phyloP scores from a whole-genome alignment of 1,140 invertebrate species.

The Apocrypta bakeri region DNA sequence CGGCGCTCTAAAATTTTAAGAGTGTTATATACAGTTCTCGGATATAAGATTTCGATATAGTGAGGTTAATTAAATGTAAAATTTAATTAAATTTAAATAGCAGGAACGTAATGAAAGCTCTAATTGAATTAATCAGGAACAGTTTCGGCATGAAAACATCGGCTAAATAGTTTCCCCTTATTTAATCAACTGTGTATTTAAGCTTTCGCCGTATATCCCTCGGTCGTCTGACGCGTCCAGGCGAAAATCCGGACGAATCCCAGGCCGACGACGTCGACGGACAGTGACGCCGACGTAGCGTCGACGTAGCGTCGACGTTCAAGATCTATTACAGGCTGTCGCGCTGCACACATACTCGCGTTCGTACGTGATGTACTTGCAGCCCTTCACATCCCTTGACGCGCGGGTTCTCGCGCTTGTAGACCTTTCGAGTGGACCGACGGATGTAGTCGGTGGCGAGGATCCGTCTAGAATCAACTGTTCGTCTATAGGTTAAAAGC shows the following conservation, averaged over 20 bases:
- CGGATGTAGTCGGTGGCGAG: background rate
- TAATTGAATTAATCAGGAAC: no score
- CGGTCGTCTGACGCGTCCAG: background rate
- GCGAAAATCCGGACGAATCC: conserved; percentile 13
- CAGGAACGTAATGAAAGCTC: no score
- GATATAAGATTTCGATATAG: no score
- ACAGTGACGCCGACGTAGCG: background rate
- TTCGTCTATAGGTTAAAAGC: conserved; percentile 39
- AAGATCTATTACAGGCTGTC: conserved; percentile 19
- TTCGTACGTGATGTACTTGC: background rate
- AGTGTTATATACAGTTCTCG: no score
- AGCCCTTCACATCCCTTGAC: background rate
- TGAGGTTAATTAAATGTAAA: no score
- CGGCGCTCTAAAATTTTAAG: no score
- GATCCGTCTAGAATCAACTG: conserved; percentile 21
- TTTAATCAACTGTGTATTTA: background rate
- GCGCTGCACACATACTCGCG: background rate
- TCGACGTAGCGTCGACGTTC: conserved; percentile 12
- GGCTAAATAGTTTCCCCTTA: no score
- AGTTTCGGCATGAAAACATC: background rate
- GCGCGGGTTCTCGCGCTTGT: background rate
- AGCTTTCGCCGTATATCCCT: background rate
- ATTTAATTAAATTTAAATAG: no score
- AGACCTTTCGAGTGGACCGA: background rate
- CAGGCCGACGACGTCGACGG: background rate